These are phyloP conservation scores for Meta bourneti DNA, from an alignment of 2,888 invertebrate genomes.

Conservation along the genomic window DNA sequence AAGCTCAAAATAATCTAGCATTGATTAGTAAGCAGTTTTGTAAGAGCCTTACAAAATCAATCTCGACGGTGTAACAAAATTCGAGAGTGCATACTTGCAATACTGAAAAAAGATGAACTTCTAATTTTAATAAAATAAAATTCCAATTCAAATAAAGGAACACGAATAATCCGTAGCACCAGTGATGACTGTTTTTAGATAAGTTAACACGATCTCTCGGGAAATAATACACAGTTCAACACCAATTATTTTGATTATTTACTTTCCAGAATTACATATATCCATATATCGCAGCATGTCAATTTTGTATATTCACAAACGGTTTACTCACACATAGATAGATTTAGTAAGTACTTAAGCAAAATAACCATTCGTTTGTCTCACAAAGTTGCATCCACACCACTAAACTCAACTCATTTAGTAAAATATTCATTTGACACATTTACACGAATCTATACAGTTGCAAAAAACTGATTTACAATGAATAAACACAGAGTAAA, in stretches of 20 bases:
- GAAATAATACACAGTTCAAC: slow-evolving; percentile 22
- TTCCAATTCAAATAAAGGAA: no score
- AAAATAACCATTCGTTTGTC: slow-evolving; percentile 54
- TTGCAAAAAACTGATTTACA: slow-evolving; percentile 47
- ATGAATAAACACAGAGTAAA: slow-evolving; percentile 40
- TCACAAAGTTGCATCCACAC: slow-evolving; percentile 53
- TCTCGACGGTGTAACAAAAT: no score
- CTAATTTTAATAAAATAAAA: background rate
- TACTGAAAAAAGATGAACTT: no score
- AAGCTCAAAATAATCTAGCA: no score
- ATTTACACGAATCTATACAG: slow-evolving; percentile 75
- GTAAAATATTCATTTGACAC: slow-evolving; percentile 75
- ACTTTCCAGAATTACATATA: slow-evolving; percentile 26
- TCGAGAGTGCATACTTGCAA: no score
- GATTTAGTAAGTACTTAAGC: slow-evolving; percentile 46
- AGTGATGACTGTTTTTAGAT: slow-evolving; percentile 41
- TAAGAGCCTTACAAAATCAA: no score
- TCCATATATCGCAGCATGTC: slow-evolving; percentile 20
- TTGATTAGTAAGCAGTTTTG: no score
- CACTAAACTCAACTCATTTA: slow-evolving; percentile 63
- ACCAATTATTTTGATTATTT: slow-evolving; percentile 66
- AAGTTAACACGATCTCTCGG: slow-evolving; percentile 11
- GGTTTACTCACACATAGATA: slow-evolving; percentile 42
- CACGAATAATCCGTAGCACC: slow-evolving; percentile 8
- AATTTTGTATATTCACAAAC: slow-evolving; percentile 47